Conservation (phyloP, 2,888 invertebrate species). For the Patella ulyssiponensis region DNA sequence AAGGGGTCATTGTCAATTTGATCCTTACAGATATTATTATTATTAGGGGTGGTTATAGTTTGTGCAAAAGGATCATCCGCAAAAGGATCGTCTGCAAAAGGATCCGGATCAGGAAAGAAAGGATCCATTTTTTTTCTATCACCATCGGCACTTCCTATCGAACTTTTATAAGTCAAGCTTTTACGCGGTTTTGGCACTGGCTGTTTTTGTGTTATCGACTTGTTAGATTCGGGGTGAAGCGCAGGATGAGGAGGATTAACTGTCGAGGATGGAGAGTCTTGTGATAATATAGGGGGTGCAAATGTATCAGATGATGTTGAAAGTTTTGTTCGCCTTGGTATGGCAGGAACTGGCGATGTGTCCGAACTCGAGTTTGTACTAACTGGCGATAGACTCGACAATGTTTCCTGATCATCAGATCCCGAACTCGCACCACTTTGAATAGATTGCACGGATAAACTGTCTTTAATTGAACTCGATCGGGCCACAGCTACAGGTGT, state of each 20-base stretch:
- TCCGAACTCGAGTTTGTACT: not conserved
- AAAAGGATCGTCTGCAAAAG: not conserved
- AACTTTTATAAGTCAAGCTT: slow-evolving; percentile 6
- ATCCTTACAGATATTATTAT: not conserved
- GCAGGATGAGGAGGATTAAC: slow-evolving; percentile 48
- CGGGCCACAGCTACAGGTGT: slow-evolving; percentile 18
- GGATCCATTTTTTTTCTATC: not conserved
- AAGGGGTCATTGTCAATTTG: not conserved
- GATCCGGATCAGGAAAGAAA: not conserved
- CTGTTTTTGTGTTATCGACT: slow-evolving; percentile 4
- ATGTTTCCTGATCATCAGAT: not conserved
- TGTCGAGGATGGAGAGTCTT: slow-evolving; percentile 18
- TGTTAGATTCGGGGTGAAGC: slow-evolving; percentile 19
- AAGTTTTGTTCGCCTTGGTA: not conserved
- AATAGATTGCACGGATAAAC: slow-evolving; percentile 6
- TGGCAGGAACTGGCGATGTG: not conserved
- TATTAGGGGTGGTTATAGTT: not conserved
- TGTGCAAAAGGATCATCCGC: not conserved
- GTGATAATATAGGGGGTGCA: slow-evolving; percentile 22
- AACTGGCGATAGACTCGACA: too few species aligned
- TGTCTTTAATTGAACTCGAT: slow-evolving; percentile 26
- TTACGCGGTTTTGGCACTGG: slow-evolving; percentile 25
- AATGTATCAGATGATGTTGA: not conserved
- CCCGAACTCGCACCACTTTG: not conserved
- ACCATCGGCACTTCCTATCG: not conserved